Base-by-base conservation (phyloP, 2,888 invertebrate genomes). In the Eugnorisma glareosa region DNA sequence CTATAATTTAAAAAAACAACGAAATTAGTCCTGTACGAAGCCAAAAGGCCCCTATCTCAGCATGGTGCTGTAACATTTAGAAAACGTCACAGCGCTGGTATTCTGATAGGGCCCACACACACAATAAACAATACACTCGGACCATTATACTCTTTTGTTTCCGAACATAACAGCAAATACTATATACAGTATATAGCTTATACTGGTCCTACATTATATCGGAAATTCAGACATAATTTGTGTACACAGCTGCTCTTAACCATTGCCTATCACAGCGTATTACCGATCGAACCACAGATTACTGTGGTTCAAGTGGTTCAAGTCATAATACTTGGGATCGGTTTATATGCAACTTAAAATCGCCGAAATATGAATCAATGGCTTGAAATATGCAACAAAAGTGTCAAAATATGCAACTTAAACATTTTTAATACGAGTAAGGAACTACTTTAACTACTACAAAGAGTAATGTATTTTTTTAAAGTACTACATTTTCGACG, bases 141-240 rank as follows among this genome's bases (percentile, higher is more conserved):
- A 40, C 43, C 63, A 64, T 0, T 35, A 15, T 21, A n/a, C 6
- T 0, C 0, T n/a, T 45, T 24, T 31, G 28, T n/a, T 40, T 64
- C n/a, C 13, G 21, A 21, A 45, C 15, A 67, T 66, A 63, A n/a
- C n/a, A n/a, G n/a, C n/a, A n/a, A n/a, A n/a, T n/a, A n/a, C n/a
- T n/a, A n/a, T n/a, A n/a, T n/a, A n/a, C n/a, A n/a, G n/a, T n/a
- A n/a, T n/a, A 67, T 45, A 24, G 8, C 18, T 24, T 18, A 5
- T 7, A 24, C 43, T 43, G 11, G 11, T 24, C 10, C 1, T 54
- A 43, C 15, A 67, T 64, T 63, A 77, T 67, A 78, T 48, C 31
- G 70, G n/a, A 54, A 54, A 75, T 82, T 82, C 45, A 11, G 24
- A n/a, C 69, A 70, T 83, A 71, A 81, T 81, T 83, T 83, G 70